phyloP scores from a whole-genome alignment of 1,140 invertebrate species.

The Neuroterus valhalla region DNA sequence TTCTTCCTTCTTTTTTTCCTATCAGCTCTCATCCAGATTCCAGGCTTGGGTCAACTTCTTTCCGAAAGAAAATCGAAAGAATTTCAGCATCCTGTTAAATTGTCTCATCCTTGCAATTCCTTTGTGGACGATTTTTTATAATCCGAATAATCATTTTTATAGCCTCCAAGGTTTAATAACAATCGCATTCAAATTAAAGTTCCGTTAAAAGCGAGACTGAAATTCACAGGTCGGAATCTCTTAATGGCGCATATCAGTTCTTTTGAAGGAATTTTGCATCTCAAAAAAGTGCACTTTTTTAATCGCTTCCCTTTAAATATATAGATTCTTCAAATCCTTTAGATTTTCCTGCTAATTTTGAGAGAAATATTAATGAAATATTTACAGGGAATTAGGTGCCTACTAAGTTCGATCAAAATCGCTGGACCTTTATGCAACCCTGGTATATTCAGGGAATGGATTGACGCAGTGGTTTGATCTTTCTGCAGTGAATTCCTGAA shows the following conservation, averaged over 20 bases:
- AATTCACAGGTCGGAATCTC: background rate
- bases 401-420: no score
- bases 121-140: conserved; percentile 1
- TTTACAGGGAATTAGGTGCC: no score
- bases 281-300: no score
- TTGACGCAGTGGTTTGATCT: conserved; percentile 61
- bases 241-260: no score
- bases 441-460: no score
- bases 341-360: no score
- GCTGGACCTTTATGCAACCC: no score
- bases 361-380: no score
- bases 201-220: background rate
- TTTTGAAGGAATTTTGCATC: no score
- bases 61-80: background rate
- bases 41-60: conserved; percentile 29
- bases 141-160: conserved; percentile 31
- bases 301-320: no score
- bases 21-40: conserved; percentile 34
- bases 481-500: conserved; percentile 64
- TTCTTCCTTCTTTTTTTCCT: conserved; percentile 44
- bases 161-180: background rate
- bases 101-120: conserved; percentile 24
- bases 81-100: conserved; percentile 40
- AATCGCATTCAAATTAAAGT: background rate
- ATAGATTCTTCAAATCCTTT: no score